These are phyloP conservation scores for Puma concolor DNA, from an alignment of 2,113 vertebrate species.

Conservation along the genomic window DNA sequence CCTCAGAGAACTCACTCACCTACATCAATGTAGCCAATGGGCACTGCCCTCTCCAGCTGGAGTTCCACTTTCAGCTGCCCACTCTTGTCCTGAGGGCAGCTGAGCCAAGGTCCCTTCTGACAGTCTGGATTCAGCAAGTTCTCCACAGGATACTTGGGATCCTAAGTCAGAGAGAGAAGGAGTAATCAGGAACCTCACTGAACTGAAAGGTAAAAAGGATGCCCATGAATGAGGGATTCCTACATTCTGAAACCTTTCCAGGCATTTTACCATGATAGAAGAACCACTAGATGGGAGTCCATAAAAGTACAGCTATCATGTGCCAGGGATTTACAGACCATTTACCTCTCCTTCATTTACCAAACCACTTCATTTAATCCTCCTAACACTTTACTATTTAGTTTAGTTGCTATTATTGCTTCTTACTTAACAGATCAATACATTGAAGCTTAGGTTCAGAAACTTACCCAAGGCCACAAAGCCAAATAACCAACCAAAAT, in stretches of 20 bases:
- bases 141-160: constrained; percentile 82
- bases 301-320: neutral
- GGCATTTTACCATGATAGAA: neutral
- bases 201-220: neutral
- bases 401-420: neutral
- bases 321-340: neutral
- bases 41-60: constrained; percentile 84
- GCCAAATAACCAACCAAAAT: neutral
- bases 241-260: neutral
- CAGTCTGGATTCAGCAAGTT: constrained; percentile 81
- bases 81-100: constrained; percentile 81
- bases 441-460: constrained; percentile 26
- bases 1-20: constrained; percentile 71
- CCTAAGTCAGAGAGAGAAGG: constrained; percentile 71
- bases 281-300: neutral
- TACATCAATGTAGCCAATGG: constrained; percentile 84
- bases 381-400: neutral
- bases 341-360: neutral
- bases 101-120: constrained; percentile 82
- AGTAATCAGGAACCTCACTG: neutral
- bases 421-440: constrained; percentile 38
- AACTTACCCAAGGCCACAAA: neutral
- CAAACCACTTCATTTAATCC: neutral
- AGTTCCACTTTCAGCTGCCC: constrained; percentile 84
- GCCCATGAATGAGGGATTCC: neutral